Conservation (phyloP, 2,797 vertebrate genomes). For the Acanthornis magna region DNA sequence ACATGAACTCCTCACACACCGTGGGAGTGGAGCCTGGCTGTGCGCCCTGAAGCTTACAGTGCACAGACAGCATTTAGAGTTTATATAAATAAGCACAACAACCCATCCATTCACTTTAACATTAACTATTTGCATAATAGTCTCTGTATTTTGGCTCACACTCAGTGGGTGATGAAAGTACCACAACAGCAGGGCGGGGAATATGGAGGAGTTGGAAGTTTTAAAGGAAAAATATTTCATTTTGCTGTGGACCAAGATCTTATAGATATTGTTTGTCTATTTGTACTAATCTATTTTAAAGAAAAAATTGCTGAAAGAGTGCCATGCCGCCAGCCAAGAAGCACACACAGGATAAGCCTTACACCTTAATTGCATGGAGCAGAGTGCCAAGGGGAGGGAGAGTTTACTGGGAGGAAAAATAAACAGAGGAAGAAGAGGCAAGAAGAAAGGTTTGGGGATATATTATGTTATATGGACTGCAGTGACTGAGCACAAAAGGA, state of each 20-base stretch:
- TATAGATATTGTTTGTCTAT: neutral
- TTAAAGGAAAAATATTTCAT: neutral
- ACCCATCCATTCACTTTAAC: neutral
- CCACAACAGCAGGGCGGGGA: neutral
- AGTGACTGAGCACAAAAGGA: neutral
- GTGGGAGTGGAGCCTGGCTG: neutral
- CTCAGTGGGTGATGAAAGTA: neutral
- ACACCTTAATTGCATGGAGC: neutral
- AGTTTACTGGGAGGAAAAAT: neutral
- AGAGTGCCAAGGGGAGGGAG: neutral
- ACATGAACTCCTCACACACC: neutral
- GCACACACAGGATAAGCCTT: neutral
- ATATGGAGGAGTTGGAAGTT: neutral
- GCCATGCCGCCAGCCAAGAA: neutral
- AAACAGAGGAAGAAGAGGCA: neutral
- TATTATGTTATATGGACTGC: neutral
- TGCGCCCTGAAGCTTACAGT: neutral
- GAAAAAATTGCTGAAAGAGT: neutral
- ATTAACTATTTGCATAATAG: neutral
- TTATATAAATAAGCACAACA: constrained; percentile 29
- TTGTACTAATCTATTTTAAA: neutral
- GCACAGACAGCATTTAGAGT: neutral
- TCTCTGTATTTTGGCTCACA: neutral
- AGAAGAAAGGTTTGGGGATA: neutral
- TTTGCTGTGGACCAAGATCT: neutral